Evolutionary conservation across 2,888 invertebrate genomes (phyloP).

Genomic region (Stegophylla sp.): DNA sequence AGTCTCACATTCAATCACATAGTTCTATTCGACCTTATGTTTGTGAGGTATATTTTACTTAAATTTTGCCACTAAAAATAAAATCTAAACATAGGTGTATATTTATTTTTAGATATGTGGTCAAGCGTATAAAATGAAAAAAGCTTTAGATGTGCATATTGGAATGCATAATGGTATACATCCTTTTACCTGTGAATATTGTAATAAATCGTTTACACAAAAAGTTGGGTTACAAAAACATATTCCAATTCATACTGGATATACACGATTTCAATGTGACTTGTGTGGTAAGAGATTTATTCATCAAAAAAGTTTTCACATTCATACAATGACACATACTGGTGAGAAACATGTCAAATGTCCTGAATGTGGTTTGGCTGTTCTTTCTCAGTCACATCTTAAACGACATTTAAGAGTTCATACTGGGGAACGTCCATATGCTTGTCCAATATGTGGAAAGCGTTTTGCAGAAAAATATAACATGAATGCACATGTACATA

Average conservation of each 20-base stretch:
- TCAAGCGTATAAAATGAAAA: conserved; percentile 61
- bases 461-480: conserved; percentile 61
- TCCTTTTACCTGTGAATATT: conserved; percentile 61
- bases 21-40: conserved; percentile 60
- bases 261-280: conserved; percentile 61
- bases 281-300: conserved; percentile 61
- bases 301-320: conserved; percentile 61
- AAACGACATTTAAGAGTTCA: conserved; percentile 61
- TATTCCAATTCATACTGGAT: conserved; percentile 61
- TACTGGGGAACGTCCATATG: conserved; percentile 61
- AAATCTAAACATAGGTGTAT: not conserved
- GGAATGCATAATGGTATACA: conserved; percentile 61
- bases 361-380: conserved; percentile 61
- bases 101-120: conserved; percentile 59
- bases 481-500: conserved; percentile 60
- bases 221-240: conserved; percentile 61
- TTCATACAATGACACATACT: conserved; percentile 62
- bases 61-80: too few species aligned
- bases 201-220: conserved; percentile 61
- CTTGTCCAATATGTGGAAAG: conserved; percentile 61
- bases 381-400: conserved; percentile 61
- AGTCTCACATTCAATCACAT: conserved; percentile 61
- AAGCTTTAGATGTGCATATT: conserved; percentile 61
- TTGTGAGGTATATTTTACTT: conserved; percentile 57
- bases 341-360: conserved; percentile 61